Evolutionary conservation across 2,113 vertebrate genomes (phyloP), one percentile per base, ranked within the genome.

Genomic region (Megaleporinus macrocephalus): DNA sequence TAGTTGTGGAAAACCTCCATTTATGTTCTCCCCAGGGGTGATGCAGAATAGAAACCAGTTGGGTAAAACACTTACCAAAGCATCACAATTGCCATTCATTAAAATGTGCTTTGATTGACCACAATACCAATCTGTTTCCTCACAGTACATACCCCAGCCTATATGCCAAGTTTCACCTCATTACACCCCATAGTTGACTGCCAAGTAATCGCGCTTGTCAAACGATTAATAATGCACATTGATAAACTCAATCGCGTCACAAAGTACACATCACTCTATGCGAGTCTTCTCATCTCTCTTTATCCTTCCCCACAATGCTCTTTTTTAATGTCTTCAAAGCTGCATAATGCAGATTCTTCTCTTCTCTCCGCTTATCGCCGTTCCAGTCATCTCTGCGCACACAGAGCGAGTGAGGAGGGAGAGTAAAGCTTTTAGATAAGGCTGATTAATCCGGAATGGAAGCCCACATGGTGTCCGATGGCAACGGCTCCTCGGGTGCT

Each of bases 371-470:
- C 65, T 36, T 63, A 49, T 73, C 79, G 62, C 57, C 14, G 41
- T 73, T 65, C 13, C 24, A 62, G 73, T 73, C 36, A 78, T 82
- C 76, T 82, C 59, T 68, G 51, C 59, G 29, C 33, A 76, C 24
- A 44, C 49, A 66, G 47, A 51, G 51, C 15, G 47, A 47, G 59
- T 69, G 22, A 72, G 47, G 27, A 80, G 75, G 5, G 61, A 83
- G 76, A 65, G 61, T 83, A 80, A 76, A 63, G 79, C 16, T 59
- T 76, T 86, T 73, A 72, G 57, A 71, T 66, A 80, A 76, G 63
- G 49, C 70, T 86, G 51, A 77, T 83, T 86, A 86, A 86, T 79
- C 77, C 75, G 81, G 73, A 86, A 68, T 83, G 78, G 74, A 84
- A 84, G 66, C 57, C 78, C 65, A 80, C 78, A 73, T 65, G 74